Percentiles rank a stretch among this genome's conserved stretches.
Conservation (phyloP, 2,888 invertebrate genomes). For the Nebria salina region DNA sequence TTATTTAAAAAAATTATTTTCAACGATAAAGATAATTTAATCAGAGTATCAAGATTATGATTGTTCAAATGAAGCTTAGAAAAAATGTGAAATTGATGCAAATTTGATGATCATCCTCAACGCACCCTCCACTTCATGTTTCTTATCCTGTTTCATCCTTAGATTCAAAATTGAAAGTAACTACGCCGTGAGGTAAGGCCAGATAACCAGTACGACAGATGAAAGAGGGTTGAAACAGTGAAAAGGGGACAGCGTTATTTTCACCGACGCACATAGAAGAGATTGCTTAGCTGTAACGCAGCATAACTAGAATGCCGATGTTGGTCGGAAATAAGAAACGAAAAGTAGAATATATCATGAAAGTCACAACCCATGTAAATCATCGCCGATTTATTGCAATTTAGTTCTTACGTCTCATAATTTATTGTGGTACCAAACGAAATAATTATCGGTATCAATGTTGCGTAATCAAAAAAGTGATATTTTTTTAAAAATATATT, state of each 20-base stretch:
- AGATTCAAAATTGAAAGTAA: conserved; percentile 40
- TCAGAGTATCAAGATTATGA: too few relatives aligned
- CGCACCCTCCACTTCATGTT: neutral
- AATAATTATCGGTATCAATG: neutral
- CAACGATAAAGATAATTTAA: too few relatives aligned
- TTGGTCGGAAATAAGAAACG: conserved; percentile 35
- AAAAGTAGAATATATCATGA: conserved; percentile 32
- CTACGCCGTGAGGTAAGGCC: conserved; percentile 2
- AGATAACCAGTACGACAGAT: neutral
- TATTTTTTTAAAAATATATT: neutral
- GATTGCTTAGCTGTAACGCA: conserved; percentile 38
- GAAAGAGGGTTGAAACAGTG: conserved; percentile 2
- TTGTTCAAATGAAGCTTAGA: neutral
- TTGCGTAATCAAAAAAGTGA: neutral
- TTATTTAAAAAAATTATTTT: too few relatives aligned
- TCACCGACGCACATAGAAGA: conserved; percentile 7
- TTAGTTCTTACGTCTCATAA: neutral
- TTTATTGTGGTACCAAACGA: neutral
- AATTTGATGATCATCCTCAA: conserved; percentile 5
- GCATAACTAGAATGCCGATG: conserved; percentile 36
- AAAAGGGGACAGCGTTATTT: conserved; percentile 12
- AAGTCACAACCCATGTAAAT: neutral
- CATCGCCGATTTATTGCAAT: neutral
- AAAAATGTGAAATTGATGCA: neutral
- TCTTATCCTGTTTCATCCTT: conserved; percentile 17